Evolutionary conservation across 2,888 invertebrate species (phyloP).

Genomic region (Belgica antarctica): DNA sequence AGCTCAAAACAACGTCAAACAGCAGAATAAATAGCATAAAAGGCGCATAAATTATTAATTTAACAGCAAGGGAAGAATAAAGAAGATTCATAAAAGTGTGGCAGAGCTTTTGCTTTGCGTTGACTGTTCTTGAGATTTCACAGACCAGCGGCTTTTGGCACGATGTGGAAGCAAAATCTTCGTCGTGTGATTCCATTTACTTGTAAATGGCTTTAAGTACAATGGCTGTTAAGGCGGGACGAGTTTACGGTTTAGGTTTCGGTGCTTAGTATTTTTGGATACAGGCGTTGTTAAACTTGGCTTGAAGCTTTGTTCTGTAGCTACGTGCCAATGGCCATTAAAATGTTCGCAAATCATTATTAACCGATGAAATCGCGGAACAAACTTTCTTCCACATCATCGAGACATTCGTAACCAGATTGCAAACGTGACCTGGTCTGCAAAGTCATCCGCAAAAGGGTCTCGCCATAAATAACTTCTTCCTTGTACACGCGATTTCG

Average conservation of each 20-base stretch:
- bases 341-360: not conserved
- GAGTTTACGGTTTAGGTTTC: too few species aligned
- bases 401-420: too few species aligned
- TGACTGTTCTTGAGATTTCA: not conserved
- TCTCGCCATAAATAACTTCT: not conserved
- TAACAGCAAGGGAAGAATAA: conserved; percentile 17
- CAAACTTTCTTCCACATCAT: too few species aligned
- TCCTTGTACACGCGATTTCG: too few species aligned
- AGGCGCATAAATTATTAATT: conserved; percentile 37
- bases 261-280: too few species aligned
- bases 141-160: conserved; percentile 5
- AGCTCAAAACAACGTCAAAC: not conserved
- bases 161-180: conserved; percentile 8
- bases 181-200: conserved; percentile 4
- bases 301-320: too few species aligned
- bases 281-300: too few species aligned
- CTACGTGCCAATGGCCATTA: not conserved
- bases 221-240: too few species aligned
- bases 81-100: conserved; percentile 28
- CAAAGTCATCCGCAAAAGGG: too few species aligned
- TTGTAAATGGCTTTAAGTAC: not conserved
- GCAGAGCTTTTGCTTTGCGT: not conserved
- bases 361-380: too few species aligned
- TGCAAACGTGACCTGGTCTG: too few species aligned
- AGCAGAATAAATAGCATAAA: conserved; percentile 41